Conservation (phyloP, 2,888 invertebrate genomes). For the Troides helena region DNA sequence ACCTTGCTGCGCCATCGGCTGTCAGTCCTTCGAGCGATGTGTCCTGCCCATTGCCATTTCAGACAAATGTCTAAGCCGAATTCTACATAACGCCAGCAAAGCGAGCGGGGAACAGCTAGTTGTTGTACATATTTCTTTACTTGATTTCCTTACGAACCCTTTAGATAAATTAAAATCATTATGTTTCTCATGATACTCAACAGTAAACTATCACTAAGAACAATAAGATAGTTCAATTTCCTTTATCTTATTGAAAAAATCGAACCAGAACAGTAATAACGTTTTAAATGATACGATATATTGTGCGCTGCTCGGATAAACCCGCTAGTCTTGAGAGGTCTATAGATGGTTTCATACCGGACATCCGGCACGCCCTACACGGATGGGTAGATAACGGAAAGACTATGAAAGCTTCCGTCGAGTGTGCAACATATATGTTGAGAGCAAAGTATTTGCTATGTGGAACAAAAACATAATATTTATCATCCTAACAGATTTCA, state of each 20-base stretch:
- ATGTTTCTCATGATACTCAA: background rate
- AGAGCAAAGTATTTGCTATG: background rate
- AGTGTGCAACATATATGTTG: slow-evolving; percentile 1
- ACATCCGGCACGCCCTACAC: slow-evolving; percentile 12
- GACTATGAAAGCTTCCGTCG: slow-evolving; percentile 13
- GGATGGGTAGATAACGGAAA: slow-evolving; percentile 4
- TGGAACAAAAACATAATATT: too few relatives aligned
- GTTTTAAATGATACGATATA: background rate
- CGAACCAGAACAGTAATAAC: background rate
- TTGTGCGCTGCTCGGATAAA: slow-evolving; percentile 1
- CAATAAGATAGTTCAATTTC: background rate
- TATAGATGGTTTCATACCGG: slow-evolving; percentile 16
- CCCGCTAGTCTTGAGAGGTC: background rate
- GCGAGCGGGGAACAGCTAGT: too few relatives aligned
- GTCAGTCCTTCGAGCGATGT: too few relatives aligned
- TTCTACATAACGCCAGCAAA: too few relatives aligned
- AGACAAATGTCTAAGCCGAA: too few relatives aligned
- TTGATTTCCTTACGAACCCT: too few relatives aligned
- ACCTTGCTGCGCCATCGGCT: too few relatives aligned
- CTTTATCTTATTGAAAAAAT: slow-evolving; percentile 5
- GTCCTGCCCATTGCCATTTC: too few relatives aligned
- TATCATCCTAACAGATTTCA: too few relatives aligned
- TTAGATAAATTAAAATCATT: too few relatives aligned
- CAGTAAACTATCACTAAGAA: background rate
- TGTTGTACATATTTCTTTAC: too few relatives aligned